Evolutionary conservation across 2,113 vertebrate genomes (phyloP), one percentile per base, ranked within the genome.

Genomic region (Neomonachus schauinslandi): DNA sequence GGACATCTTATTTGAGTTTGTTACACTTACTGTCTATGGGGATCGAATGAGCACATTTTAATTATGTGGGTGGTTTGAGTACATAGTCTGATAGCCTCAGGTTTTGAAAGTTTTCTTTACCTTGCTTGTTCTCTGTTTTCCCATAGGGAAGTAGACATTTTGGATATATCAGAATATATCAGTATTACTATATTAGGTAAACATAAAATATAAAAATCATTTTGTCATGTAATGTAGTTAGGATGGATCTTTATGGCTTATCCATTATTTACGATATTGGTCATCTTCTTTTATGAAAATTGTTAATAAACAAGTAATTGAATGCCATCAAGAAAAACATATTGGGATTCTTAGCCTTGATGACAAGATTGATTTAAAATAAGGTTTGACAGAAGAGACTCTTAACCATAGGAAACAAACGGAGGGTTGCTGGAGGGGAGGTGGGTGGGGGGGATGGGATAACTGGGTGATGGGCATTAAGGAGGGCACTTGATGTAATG

Each of bases 311-410:
- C 24, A 77, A 36, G 31, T 90, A 83, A 86, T 92, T 83, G 57
- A 72, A 95, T 85, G 28, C 4, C 16, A 94, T 86, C 33, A 92
- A 79, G n/a, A 63, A 94, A 49, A 94, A 39, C 28, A 83, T 76
- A 63, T 16, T 93, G 33, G 33, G 74, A 69, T 94, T 90, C 46
- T 92, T 72, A 96, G 21, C 4, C 42, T 77, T 89, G 55, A 42
- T 76, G 80, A 76, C 28, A 92, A 92, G n/a, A 82, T 4, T 94
- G 77, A 81, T 92, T 94, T 72, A 92, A 39, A 80, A 55, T 57
- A 93, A 18, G n/a, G n/a, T 67, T 67, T 67, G 63, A 67, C 6
- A 7, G 33, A 33, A 69, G 33, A 69, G 33, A 21, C 67, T 36
- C 67, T 69, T 69, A 69, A 69, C 33, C 18, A 36, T 69, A 21